These are phyloP conservation scores for Petrolisthes manimaculis DNA, from an alignment of 2,888 invertebrate genomes.

Conservation along the genomic window DNA sequence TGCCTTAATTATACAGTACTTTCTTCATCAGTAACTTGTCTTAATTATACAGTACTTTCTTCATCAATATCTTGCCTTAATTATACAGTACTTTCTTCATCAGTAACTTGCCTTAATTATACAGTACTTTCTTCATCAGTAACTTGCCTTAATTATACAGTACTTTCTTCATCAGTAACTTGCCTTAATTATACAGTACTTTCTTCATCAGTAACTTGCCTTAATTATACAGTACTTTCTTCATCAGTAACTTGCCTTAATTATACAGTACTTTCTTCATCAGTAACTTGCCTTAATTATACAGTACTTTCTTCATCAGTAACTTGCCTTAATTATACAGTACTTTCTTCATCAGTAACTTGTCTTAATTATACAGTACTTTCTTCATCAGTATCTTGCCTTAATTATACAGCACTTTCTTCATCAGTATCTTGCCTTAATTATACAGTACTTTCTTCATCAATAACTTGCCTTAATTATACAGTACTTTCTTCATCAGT, in stretches of 20 bases:
- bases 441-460: conserved; percentile 27
- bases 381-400: conserved; percentile 50
- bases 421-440: conserved; percentile 46
- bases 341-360: conserved; percentile 24
- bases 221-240: too few relatives aligned
- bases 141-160: too few relatives aligned
- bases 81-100: not conserved
- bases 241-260: not conserved
- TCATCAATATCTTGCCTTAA: not conserved
- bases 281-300: too few relatives aligned
- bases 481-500: conserved; percentile 51
- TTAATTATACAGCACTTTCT: not conserved
- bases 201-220: not conserved
- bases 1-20: too few relatives aligned
- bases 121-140: not conserved
- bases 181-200: too few relatives aligned
- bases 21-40: not conserved
- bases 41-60: too few relatives aligned
- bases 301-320: not conserved
- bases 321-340: too few relatives aligned
- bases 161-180: not conserved
- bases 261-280: not conserved
- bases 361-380: not conserved
- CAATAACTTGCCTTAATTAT: conserved; percentile 29
- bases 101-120: too few relatives aligned